These are phyloP conservation scores for Synaphobranchus kaupii DNA, from an alignment of 2,797 vertebrate species.

Conservation along the genomic window DNA sequence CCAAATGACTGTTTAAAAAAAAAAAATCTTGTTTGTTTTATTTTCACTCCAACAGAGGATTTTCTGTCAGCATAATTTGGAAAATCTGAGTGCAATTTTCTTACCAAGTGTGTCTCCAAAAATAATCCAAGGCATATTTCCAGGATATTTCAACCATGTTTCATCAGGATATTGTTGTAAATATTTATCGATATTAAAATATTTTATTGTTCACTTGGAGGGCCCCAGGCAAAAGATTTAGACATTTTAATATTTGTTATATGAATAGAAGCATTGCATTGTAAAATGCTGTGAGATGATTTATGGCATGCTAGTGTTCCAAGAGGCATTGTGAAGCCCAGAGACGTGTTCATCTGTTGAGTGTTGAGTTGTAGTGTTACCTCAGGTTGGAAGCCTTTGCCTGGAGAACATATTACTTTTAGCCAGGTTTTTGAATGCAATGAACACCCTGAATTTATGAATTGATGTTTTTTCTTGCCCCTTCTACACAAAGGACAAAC, in stretches of 20 bases:
- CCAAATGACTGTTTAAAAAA: background rate
- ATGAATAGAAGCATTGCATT: slow-evolving; percentile 5
- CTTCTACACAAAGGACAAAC: background rate
- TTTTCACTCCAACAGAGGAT: background rate
- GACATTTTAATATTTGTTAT: background rate
- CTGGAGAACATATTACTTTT: background rate
- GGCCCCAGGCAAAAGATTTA: background rate
- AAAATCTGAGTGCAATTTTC: background rate
- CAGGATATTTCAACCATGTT: background rate
- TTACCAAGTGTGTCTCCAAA: background rate
- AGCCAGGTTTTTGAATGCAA: background rate
- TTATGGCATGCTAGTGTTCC: background rate
- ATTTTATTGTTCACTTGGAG: background rate
- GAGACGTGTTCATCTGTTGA: background rate
- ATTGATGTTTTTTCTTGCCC: background rate
- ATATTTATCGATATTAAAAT: background rate
- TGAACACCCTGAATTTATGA: background rate
- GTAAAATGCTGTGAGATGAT: background rate
- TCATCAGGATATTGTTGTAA: background rate
- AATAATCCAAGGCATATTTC: background rate
- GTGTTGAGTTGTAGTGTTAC: background rate
- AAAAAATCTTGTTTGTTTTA: background rate
- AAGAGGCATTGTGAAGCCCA: background rate
- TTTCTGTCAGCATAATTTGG: slow-evolving; percentile 11
- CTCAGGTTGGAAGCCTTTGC: background rate